Evolutionary conservation across 2,888 invertebrate species (phyloP).

Genomic region (Spicauda simplicius): DNA sequence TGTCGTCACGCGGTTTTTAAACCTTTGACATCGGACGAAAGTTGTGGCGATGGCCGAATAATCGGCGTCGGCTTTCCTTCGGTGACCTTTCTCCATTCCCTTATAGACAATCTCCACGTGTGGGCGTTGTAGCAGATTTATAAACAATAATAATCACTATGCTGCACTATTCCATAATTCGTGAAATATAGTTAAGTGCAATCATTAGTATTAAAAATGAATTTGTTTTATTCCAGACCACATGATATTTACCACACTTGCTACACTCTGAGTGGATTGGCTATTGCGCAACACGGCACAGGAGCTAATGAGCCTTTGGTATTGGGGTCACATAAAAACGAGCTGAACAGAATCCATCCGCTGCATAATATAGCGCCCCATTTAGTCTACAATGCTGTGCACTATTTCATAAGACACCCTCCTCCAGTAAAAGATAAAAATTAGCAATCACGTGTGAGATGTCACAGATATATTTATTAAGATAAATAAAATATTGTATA

Average conservation of each 20-base stretch:
- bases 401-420: constrained; percentile 77
- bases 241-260: constrained; percentile 99
- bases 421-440: constrained; percentile 75
- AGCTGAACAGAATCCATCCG: constrained; percentile 91
- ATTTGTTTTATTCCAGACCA: constrained; percentile 82
- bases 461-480: constrained; percentile 18
- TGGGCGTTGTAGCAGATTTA: no score
- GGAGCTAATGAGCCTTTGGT: constrained; percentile 79
- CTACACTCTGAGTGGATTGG: constrained; percentile 97
- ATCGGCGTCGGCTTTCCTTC: no score
- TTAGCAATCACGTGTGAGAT: constrained; percentile 45
- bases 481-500: constrained; percentile 18
- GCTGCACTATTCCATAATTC: no score
- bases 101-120: no score
- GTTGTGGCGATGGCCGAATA: no score
- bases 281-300: constrained; percentile 93
- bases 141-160: no score
- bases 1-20: no score
- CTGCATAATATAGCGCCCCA: constrained; percentile 92
- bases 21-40: no score
- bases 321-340: constrained; percentile 88
- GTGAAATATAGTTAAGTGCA: no score
- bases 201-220: no score
- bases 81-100: no score
- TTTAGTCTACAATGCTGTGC: constrained; percentile 77